Percentiles rank a stretch among this genome's conserved stretches.
Evolutionary conservation across 2,888 invertebrate species (phyloP).

Genomic region (Dynastes hyllus): DNA sequence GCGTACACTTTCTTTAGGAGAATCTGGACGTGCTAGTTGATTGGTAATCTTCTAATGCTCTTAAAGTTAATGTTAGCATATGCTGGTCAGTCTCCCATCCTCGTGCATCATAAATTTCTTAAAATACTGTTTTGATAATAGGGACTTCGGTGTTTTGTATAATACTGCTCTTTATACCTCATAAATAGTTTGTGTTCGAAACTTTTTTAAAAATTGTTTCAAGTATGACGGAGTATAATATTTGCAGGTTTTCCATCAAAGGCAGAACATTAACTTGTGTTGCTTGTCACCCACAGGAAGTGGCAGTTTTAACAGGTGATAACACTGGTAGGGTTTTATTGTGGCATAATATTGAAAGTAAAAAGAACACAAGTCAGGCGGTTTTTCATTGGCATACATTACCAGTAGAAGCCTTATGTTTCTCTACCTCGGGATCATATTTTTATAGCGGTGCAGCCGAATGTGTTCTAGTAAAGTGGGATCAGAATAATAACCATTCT

Average conservation of each 20-base stretch:
- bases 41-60: too few species aligned
- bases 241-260: conserved; percentile 58
- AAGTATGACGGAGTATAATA: background rate
- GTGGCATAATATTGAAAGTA: conserved; percentile 74
- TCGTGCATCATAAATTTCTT: too few species aligned
- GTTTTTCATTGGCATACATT: conserved; percentile 86
- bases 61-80: too few species aligned
- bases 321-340: conserved; percentile 77
- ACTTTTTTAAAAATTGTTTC: too few species aligned
- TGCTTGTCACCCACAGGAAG: conserved; percentile 79
- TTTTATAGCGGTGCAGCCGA: conserved; percentile 87
- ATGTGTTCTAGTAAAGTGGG: conserved; percentile 86
- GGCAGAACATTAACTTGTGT: conserved; percentile 75
- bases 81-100: too few species aligned
- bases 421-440: conserved; percentile 78
- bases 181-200: too few species aligned
- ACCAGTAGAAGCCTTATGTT: conserved; percentile 78
- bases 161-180: too few species aligned
- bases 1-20: too few species aligned
- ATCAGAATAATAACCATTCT: conserved; percentile 71
- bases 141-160: too few species aligned
- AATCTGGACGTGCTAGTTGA: too few species aligned
- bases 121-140: too few species aligned
- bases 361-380: conserved; percentile 66
- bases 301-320: conserved; percentile 81